phyloP scores from a whole-genome alignment of 2,113 vertebrate genomes.

The Tyto alba region DNA sequence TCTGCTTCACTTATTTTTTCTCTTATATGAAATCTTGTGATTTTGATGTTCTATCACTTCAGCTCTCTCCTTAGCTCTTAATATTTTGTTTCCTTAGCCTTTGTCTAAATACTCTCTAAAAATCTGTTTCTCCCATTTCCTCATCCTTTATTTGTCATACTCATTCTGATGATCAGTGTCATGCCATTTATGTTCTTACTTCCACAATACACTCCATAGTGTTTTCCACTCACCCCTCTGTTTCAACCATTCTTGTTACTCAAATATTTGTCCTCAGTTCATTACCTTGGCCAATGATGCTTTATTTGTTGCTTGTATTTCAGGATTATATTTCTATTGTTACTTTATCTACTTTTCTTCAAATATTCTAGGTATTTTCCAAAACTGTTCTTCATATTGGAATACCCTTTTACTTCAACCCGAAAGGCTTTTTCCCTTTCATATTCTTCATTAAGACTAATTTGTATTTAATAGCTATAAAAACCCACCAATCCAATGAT shows the following conservation, averaged over 20 bases:
- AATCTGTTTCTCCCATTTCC: not conserved
- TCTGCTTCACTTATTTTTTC: not conserved
- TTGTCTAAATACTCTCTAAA: not conserved
- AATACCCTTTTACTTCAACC: not conserved
- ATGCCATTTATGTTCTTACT: not conserved
- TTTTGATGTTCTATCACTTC: not conserved
- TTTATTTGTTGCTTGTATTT: not conserved
- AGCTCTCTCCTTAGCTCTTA: not conserved
- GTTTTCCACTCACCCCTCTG: not conserved
- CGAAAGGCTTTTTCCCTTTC: not conserved
- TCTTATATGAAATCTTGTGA: not conserved
- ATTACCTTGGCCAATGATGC: rapidly evolving
- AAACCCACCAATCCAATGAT: not conserved
- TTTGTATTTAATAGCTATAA: not conserved
- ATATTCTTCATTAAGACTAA: not conserved
- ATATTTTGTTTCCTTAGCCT: not conserved
- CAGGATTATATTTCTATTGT: not conserved
- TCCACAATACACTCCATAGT: not conserved
- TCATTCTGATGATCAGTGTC: not conserved
- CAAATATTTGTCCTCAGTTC: not conserved
- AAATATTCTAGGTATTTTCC: not conserved
- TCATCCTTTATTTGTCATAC: not conserved
- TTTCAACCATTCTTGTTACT: not conserved
- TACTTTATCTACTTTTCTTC: not conserved
- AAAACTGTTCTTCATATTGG: not conserved